phyloP scores from a whole-genome alignment of 2,797 vertebrate genomes.

The Tokudaia muenninki region DNA sequence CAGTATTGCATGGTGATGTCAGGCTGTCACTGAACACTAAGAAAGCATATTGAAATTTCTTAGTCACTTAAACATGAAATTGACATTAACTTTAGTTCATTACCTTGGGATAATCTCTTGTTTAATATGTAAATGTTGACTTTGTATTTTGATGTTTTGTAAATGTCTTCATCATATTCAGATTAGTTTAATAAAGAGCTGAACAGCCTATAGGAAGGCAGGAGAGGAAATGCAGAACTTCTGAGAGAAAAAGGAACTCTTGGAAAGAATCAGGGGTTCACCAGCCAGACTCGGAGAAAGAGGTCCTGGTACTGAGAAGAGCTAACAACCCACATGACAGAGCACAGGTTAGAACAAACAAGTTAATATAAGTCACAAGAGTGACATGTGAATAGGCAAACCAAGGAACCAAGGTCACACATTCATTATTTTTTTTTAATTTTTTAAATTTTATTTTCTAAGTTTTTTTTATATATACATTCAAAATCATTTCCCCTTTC shows the following conservation, averaged over 20 bases:
- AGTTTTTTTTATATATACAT: too few relatives aligned
- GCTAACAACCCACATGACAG: background rate
- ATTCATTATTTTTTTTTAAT: too few relatives aligned
- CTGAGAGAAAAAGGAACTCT: background rate
- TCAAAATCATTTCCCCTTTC: too few relatives aligned
- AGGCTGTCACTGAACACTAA: background rate
- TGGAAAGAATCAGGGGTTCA: background rate
- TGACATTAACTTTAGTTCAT: background rate
- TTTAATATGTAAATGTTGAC: background rate
- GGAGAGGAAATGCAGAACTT: background rate
- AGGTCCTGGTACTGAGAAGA: background rate
- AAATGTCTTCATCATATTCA: background rate
- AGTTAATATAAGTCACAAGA: background rate
- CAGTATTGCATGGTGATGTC: fast-evolving
- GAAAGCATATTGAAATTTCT: fast-evolving
- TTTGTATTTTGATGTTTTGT: background rate
- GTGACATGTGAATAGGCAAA: background rate
- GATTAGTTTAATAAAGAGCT: background rate
- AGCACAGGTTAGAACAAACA: background rate
- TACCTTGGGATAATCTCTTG: background rate
- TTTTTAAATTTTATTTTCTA: too few relatives aligned
- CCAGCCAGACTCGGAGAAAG: background rate
- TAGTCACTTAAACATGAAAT: too few relatives aligned
- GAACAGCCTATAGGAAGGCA: background rate
- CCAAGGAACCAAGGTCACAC: background rate